These are phyloP conservation scores for Charina bottae DNA, from an alignment of 2,113 vertebrate species.

Conservation along the genomic window DNA sequence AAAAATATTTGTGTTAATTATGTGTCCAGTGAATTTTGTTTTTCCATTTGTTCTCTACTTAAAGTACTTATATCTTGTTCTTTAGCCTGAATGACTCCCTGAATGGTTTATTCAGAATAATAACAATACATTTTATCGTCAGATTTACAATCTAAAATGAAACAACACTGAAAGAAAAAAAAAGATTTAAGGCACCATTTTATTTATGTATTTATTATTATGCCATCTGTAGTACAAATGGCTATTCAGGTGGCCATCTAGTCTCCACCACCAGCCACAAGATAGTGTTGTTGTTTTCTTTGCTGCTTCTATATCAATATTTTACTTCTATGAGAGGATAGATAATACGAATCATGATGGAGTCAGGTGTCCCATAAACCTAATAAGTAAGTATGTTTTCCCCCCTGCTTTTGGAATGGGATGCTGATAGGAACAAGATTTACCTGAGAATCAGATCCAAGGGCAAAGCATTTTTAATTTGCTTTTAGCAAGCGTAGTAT, in stretches of 20 bases:
- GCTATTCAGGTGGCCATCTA: background rate
- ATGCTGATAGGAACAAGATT: background rate
- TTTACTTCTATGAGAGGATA: conserved; percentile 24
- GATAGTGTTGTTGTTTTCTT: background rate
- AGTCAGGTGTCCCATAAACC: background rate
- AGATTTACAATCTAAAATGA: background rate
- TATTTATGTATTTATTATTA: background rate
- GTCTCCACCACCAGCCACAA: background rate
- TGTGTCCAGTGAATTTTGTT: background rate
- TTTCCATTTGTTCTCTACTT: background rate
- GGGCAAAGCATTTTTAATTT: background rate
- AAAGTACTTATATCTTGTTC: background rate
- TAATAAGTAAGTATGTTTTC: background rate
- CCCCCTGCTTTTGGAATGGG: background rate
- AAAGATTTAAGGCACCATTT: background rate
- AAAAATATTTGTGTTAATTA: conserved; percentile 22
- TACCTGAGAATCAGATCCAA: background rate
- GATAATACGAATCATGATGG: conserved; percentile 1
- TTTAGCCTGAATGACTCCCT: background rate
- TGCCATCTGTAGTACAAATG: background rate
- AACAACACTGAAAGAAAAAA: background rate
- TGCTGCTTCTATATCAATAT: conserved; percentile 20
- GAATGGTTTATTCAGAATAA: background rate
- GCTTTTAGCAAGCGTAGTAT: conserved; percentile 1
- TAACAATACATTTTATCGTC: background rate